phyloP scores from a whole-genome alignment of 2,113 vertebrate genomes.

The Pionites leucogaster region DNA sequence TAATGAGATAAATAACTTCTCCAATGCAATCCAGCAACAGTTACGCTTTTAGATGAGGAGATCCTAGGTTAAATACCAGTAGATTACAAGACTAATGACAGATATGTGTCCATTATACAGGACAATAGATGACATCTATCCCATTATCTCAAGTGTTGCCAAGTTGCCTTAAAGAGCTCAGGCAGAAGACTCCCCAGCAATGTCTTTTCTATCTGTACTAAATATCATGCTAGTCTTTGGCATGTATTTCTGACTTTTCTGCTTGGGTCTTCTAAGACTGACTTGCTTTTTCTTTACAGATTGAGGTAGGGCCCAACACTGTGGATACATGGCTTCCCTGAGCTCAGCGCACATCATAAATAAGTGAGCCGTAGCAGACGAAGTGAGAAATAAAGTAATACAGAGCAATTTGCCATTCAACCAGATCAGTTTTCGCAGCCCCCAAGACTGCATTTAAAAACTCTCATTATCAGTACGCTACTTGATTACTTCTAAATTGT shows the following conservation, averaged over 20 bases:
- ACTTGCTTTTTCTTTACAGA: neutral
- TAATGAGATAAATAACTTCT: neutral
- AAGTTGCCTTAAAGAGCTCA: neutral
- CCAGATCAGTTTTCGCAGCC: neutral
- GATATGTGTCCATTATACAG: neutral
- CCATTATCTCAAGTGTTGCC: neutral
- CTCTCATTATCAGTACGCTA: neutral
- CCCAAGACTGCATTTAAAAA: neutral
- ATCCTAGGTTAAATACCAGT: neutral
- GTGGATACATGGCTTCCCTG: neutral
- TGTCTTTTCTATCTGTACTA: neutral
- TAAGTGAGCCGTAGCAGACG: neutral
- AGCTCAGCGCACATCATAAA: neutral
- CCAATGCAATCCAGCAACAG: neutral
- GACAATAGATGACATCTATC: neutral
- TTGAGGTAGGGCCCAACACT: neutral
- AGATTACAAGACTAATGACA: neutral
- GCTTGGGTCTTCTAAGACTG: neutral
- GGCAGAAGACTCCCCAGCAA: neutral
- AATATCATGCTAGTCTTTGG: neutral
- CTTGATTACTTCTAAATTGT: conserved; percentile 1
- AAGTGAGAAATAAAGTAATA: neutral
- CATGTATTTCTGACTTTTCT: neutral
- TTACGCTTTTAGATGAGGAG: neutral
- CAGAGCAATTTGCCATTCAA: neutral